Base-by-base conservation (phyloP, 2,888 invertebrate species). In the Calliphora vomitoria region DNA sequence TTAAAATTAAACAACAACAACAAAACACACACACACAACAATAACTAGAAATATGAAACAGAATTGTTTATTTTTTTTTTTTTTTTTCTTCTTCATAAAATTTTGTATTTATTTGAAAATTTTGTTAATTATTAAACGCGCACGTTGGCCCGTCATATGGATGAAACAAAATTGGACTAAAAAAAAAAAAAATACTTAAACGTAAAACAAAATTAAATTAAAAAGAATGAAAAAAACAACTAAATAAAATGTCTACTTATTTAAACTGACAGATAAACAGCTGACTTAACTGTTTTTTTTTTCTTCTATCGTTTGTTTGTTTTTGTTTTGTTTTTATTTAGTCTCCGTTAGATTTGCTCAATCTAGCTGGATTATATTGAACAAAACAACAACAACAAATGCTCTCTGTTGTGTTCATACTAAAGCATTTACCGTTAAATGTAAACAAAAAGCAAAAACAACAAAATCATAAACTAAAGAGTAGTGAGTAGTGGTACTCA, bases 81-180 rank as follows among this genome's bases (percentile, higher is more conserved):
- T 18, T 50, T 64, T 41, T 8, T 10, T 74, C 55, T 44, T 41
- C 5, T 31, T 60, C 18, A 75, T 50, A 60, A 60, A 66, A 55
- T 38, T 6, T 35, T 35, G 35, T 58, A 15, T 20, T 20, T 20
- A 18, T 74, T 47, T 69, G 15, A 41, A 41, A 18, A 11, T 79
- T 58, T n/a, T 31, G 35, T 55, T 60, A 44, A 35, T 75, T 62
- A 53, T 69, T 47, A 78, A 78, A 80, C 75, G 85, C 87, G 87
- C 78, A 60, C 74, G 75, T 62, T 87, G 55, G 78, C 78, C 85
- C 79, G 74, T 87, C 82, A 82, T 79, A 74, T 85, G 82, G 55
- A 71, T 85, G 85, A 79, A 75, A 74, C 64, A 76, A 81, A 85
- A 82, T 79, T 87, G 78, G 60, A 87, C 87, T 85, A 85, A 87